Conservation (phyloP, 2,113 vertebrate species). For the Chlorocebus sabaeus region DNA sequence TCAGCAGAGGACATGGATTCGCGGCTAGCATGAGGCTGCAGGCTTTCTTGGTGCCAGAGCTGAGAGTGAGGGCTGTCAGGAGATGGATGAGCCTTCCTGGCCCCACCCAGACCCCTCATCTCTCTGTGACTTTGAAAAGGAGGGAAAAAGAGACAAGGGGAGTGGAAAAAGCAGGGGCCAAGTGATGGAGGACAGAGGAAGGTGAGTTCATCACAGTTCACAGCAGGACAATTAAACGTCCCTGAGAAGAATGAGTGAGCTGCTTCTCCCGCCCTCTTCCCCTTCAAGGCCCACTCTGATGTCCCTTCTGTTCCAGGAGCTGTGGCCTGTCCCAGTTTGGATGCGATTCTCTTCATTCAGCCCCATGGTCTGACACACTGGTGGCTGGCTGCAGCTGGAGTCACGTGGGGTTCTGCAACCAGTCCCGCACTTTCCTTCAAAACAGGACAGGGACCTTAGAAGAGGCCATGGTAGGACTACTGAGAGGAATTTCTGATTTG, state of each 20-base stretch:
- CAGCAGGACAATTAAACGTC: background rate
- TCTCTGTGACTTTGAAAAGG: background rate
- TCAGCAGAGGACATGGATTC: background rate
- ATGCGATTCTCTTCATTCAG: background rate
- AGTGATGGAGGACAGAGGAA: background rate
- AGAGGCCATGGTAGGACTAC: background rate
- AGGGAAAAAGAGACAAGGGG: background rate
- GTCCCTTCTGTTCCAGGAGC: too few relatives aligned
- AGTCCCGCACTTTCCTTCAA: accelerated
- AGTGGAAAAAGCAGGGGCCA: too few relatives aligned
- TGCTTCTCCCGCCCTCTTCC: background rate
- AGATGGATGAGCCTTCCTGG: background rate
- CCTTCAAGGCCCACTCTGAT: background rate
- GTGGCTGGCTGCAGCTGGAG: background rate
- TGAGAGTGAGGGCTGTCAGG: accelerated
- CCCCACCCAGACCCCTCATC: accelerated
- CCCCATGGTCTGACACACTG: accelerated
- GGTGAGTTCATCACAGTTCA: background rate
- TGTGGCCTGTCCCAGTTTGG: too few relatives aligned
- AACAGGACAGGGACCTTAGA: accelerated
- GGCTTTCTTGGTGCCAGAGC: background rate
- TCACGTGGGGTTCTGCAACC: background rate
- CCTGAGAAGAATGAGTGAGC: background rate
- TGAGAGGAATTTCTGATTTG: background rate
- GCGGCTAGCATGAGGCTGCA: accelerated